A percentile compares a stretch with the other conserved stretches of the same genome.
These are phyloP conservation scores for Mormoops blainvillei DNA, from an alignment of 2,113 vertebrate species.

Conservation along the genomic window DNA sequence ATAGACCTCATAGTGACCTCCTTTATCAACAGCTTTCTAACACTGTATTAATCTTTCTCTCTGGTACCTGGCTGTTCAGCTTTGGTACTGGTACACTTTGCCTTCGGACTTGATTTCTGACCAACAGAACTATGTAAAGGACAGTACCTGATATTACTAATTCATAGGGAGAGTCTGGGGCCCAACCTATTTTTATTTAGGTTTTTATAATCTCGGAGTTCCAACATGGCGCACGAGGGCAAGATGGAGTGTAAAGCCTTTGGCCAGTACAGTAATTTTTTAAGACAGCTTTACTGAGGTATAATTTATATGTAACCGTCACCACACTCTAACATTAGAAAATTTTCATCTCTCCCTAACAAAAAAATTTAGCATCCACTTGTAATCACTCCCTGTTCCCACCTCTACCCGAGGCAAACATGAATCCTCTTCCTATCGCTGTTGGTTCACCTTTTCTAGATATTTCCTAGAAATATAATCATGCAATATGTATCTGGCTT, in stretches of 20 bases:
- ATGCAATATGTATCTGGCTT: neutral
- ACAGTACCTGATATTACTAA: neutral
- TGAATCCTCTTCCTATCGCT: neutral
- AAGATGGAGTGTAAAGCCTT: neutral
- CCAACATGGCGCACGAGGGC: neutral
- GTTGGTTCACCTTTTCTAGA: neutral
- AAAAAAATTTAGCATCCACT: neutral
- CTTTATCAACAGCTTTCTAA: neutral
- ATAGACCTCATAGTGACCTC: neutral
- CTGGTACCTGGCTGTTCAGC: neutral
- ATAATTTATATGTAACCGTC: neutral
- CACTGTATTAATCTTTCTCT: neutral
- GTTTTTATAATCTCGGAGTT: neutral
- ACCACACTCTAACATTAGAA: neutral
- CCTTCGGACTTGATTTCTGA: neutral
- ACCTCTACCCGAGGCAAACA: neutral
- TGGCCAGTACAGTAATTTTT: neutral
- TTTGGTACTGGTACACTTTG: neutral
- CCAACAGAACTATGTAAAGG: neutral
- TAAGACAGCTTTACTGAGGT: neutral
- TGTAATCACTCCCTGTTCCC: neutral
- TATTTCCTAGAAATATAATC: neutral
- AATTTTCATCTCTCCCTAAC: neutral
- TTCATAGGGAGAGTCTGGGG: neutral
- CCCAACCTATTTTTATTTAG: neutral